Base-by-base conservation (phyloP, 2,888 invertebrate species). In the Pyrocoelia pectoralis region DNA sequence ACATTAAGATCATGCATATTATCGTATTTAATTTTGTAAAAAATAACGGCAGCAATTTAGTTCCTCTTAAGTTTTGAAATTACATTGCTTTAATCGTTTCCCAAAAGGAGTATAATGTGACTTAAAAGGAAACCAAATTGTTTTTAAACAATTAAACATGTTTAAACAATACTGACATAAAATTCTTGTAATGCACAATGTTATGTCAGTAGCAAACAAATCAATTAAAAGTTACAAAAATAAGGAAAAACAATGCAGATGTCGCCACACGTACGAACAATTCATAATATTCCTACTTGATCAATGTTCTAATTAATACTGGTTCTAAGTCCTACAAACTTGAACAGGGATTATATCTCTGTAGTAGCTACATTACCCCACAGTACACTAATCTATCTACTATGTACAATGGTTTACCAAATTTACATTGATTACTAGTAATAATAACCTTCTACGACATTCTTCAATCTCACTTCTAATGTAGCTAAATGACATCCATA, bases 401-500 rank as follows among this genome's bases (percentile, higher is more conserved):
- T 62, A 62, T 57, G 13, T 62, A 62, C 57, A 62, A 40, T 52
- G 43, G 49, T 40, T 62, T 15, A 53, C 49, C 48, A 62, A 57
- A 54, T 62, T 52, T 52, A 57, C 52, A 57, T 52, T 38, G 29
- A 57, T 54, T 49, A 53, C 48, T 53, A 57, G 29, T 62, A 46
- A 51, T 59, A 59, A 51, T 56, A 61, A 63, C 54, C 63, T 59
- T 59, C 62, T 63, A 63, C 61, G 19, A 56, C 63, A 63, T 63
- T 63, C 62, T 57, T 62, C 62, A 62, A 62, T 52, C 46, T 51
- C 54, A 57, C 48, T 50, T 57, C 63, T 63, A 67, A 53, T 60
- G 51, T 49, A 61, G 59, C 61, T 55, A 63, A 68, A 60, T 50
- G 57, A 68, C 60, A 62, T 70, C 60, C 63, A 67, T 68, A 64